Conservation (phyloP, 2,797 vertebrate genomes). For the Anabacerthia variegaticeps region DNA sequence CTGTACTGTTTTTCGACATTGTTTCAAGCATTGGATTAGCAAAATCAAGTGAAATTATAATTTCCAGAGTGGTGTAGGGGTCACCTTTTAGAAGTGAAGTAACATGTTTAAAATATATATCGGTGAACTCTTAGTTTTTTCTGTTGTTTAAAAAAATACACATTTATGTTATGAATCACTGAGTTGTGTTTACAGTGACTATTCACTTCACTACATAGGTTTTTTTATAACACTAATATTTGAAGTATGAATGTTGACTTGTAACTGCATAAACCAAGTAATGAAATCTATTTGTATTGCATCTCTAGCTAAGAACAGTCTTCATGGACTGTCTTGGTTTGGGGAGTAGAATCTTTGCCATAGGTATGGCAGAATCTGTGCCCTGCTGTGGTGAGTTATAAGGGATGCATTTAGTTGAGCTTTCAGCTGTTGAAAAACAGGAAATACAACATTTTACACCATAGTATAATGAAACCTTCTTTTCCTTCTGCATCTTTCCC, state of each 20-base stretch:
- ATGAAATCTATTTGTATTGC: not conserved
- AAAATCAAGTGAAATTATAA: not conserved
- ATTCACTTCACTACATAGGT: not conserved
- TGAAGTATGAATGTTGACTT: not conserved
- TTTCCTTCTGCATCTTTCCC: not conserved
- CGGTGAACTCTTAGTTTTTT: not conserved
- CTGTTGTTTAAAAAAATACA: not conserved
- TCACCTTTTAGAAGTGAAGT: not conserved
- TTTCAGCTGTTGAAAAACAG: not conserved
- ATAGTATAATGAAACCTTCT: not conserved
- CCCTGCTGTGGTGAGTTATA: not conserved
- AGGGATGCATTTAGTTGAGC: not conserved
- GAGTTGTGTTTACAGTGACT: not conserved
- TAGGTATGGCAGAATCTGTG: not conserved
- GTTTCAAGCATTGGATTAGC: not conserved
- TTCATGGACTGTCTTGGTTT: not conserved
- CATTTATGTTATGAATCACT: not conserved
- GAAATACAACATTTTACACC: not conserved
- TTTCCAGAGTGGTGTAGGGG: not conserved
- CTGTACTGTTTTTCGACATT: not conserved
- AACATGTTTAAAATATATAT: not conserved
- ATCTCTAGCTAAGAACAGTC: not conserved
- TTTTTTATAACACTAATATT: not conserved
- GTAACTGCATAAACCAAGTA: not conserved
- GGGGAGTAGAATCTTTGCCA: not conserved